phyloP scores from a whole-genome alignment of 2,113 vertebrate genomes.

The Acrocephalus arundinaceus region DNA sequence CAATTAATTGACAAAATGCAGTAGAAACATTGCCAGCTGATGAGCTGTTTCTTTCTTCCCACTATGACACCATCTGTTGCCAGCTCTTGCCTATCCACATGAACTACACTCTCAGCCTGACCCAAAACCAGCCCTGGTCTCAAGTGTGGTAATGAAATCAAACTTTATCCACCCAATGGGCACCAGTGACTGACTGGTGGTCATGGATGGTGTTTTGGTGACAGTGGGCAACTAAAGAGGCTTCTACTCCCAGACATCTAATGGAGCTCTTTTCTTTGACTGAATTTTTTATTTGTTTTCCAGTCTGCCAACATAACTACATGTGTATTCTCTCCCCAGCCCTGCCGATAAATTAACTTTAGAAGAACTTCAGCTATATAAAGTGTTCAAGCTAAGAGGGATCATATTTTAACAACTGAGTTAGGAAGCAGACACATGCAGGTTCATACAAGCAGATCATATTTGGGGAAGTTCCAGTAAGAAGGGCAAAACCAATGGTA shows the following conservation, averaged over 20 bases:
- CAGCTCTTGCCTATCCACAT: not conserved
- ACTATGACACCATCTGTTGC: not conserved
- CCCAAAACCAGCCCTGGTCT: not conserved
- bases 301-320: not conserved
- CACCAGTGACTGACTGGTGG: not conserved
- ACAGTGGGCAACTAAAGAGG: not conserved
- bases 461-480: not conserved
- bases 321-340: not conserved
- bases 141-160: not conserved
- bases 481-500: not conserved
- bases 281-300: not conserved
- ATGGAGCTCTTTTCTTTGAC: not conserved
- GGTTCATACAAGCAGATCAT: not conserved
- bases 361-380: not conserved
- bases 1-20: not conserved
- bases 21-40: not conserved
- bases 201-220: not conserved
- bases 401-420: not conserved
- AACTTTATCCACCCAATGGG: not conserved
- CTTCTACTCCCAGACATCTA: not conserved
- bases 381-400: not conserved
- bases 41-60: slow-evolving; percentile 23
- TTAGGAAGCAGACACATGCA: not conserved
- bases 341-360: not conserved
- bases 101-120: not conserved